A percentile compares a stretch with the other conserved stretches of the same genome.
phyloP scores from a whole-genome alignment of 2,888 invertebrate genomes.

The Pandemis heparana region DNA sequence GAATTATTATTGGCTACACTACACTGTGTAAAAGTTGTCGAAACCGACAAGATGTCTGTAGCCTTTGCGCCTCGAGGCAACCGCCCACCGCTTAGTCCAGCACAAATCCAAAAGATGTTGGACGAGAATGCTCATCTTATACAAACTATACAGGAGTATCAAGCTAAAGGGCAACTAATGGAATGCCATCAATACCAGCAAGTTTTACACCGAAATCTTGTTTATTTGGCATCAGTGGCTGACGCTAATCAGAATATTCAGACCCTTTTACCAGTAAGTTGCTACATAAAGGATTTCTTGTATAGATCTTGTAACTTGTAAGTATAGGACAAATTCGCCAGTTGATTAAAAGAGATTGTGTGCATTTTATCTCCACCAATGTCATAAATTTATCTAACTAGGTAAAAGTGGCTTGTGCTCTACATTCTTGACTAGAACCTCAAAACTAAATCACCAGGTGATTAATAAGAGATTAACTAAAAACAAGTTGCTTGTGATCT shows the following conservation, averaged over 20 bases:
- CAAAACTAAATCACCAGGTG: too few relatives aligned
- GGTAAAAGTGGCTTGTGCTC: too few relatives aligned
- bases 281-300: background rate
- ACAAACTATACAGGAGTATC: constrained; percentile 98
- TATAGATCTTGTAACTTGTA: background rate
- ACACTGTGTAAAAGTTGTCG: constrained; percentile 7
- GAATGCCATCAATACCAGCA: constrained; percentile 98
- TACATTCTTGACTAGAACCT: too few relatives aligned
- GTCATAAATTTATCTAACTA: too few relatives aligned
- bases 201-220: constrained; percentile 96
- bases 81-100: constrained; percentile 91
- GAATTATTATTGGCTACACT: constrained; percentile 3
- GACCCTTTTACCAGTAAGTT: constrained; percentile 93
- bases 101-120: constrained; percentile 97
- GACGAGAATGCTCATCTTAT: constrained; percentile 99
- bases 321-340: too few relatives aligned
- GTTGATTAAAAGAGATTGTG: too few relatives aligned
- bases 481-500: too few relatives aligned
- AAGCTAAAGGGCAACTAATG: constrained; percentile 96
- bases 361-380: too few relatives aligned
- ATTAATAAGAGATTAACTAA: too few relatives aligned
- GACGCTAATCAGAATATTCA: constrained; percentile 98
- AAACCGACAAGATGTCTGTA: constrained; percentile 86
- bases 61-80: constrained; percentile 90
- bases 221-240: constrained; percentile 98